Evolutionary conservation across 2,888 invertebrate species (phyloP).

Genomic region (Agrotis clavis): DNA sequence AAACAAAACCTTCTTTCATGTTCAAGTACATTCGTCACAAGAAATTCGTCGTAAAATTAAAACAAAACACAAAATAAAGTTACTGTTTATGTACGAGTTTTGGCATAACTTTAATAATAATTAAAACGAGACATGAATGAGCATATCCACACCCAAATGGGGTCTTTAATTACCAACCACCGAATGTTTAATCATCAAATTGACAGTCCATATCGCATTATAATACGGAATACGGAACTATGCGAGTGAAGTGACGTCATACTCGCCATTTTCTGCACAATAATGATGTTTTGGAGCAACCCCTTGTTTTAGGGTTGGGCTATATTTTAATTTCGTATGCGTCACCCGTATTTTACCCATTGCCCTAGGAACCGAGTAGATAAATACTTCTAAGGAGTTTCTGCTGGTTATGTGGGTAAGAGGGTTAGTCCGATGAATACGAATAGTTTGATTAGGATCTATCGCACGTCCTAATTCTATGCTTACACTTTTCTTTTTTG

Average conservation of each 20-base stretch:
- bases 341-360: slow-evolving; percentile 32
- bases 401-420: background rate
- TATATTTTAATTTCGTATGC: slow-evolving; percentile 44
- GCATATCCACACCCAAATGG: slow-evolving; percentile 15
- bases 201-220: slow-evolving; percentile 28
- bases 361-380: slow-evolving; percentile 16
- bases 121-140: slow-evolving; percentile 44
- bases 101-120: slow-evolving; percentile 9
- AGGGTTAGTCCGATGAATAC: slow-evolving; percentile 28
- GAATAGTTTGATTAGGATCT: slow-evolving; percentile 17
- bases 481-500: background rate
- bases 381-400: slow-evolving; percentile 12
- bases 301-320: slow-evolving; percentile 2
- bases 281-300: slow-evolving; percentile 11
- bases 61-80: slow-evolving; percentile 10
- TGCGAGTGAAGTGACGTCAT: slow-evolving; percentile 36
- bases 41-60: background rate
- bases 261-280: slow-evolving; percentile 33
- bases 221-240: slow-evolving; percentile 17
- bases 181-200: slow-evolving; percentile 48
- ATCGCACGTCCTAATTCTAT: slow-evolving; percentile 5
- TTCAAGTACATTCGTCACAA: background rate
- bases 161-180: slow-evolving; percentile 32
- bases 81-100: background rate
- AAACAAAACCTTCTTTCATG: too few species aligned